Conservation (phyloP, 2,888 invertebrate genomes). For the Andrena dorsata region DNA sequence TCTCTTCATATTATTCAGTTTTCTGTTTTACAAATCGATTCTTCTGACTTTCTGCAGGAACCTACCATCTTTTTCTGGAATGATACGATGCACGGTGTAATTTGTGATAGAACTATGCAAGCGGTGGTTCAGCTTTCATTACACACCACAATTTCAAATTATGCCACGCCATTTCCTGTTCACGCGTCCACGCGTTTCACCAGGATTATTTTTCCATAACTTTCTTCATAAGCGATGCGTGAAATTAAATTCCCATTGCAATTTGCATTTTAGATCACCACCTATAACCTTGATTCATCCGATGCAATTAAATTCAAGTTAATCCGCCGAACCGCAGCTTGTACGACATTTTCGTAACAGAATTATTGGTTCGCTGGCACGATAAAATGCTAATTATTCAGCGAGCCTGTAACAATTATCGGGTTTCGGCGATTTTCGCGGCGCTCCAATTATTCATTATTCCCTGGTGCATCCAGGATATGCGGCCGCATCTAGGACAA, state of each 20-base stretch:
- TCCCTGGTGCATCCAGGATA: constrained; percentile 26
- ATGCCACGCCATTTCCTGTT: background rate
- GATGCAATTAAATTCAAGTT: constrained; percentile 34
- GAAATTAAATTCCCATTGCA: constrained; percentile 6
- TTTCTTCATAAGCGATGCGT: constrained; percentile 12
- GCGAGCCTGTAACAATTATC: constrained; percentile 59
- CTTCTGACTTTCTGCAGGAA: too few species aligned
- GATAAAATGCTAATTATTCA: constrained; percentile 62
- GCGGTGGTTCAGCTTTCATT: background rate
- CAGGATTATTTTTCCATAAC: constrained; percentile 9
- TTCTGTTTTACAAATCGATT: too few species aligned
- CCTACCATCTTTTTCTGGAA: background rate
- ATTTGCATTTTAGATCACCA: constrained; percentile 25
- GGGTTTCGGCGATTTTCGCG: constrained; percentile 41
- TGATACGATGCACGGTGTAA: background rate
- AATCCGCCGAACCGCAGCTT: background rate
- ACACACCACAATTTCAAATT: background rate
- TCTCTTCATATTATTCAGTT: too few species aligned
- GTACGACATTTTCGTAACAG: background rate
- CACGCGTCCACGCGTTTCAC: background rate
- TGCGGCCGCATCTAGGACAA: constrained; percentile 29
- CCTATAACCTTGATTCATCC: constrained; percentile 5
- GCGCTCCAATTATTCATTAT: constrained; percentile 56
- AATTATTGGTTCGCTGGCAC: constrained; percentile 37
- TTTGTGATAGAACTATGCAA: background rate